Percentiles rank a stretch among this genome's conserved stretches.
These are phyloP conservation scores for Dolomedes plantarius DNA, from an alignment of 2,888 invertebrate species.

Conservation along the genomic window DNA sequence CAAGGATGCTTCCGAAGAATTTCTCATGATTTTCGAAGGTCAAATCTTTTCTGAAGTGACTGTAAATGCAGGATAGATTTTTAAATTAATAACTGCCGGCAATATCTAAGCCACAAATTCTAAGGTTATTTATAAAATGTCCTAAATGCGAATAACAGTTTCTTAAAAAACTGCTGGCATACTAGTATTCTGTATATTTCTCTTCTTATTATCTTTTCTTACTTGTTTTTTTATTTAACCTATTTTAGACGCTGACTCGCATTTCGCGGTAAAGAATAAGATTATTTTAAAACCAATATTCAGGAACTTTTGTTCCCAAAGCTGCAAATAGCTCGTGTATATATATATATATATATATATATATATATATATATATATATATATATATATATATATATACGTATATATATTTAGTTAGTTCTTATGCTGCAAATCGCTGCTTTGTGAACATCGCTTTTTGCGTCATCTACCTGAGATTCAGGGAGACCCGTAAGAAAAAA, in stretches of 20 bases:
- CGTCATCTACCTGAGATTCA: too few species aligned
- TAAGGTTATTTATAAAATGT: not conserved
- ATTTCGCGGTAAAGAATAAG: too few species aligned
- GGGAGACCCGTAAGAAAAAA: too few species aligned
- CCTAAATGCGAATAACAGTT: not conserved
- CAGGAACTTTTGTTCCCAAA: too few species aligned
- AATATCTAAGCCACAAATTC: too few species aligned
- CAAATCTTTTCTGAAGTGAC: not conserved
- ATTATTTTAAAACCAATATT: too few species aligned
- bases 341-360: not conserved
- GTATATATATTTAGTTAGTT: not conserved
- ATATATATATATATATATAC: not conserved
- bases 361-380: not conserved
- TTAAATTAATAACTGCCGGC: not conserved
- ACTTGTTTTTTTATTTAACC: too few species aligned
- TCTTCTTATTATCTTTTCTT: too few species aligned
- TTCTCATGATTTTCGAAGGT: not conserved
- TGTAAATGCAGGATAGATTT: not conserved
- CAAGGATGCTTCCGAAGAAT: not conserved
- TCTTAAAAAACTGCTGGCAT: not conserved
- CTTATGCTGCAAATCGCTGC: not conserved
- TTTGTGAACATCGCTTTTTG: too few species aligned
- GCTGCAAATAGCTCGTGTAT: too few species aligned
- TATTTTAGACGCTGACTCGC: too few species aligned
- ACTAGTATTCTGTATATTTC: too few species aligned